A percentile compares a stretch with the other conserved stretches of the same genome.
These are phyloP conservation scores for Harlomillsia oculata DNA, from an alignment of 1,140 invertebrate genomes.

Conservation along the genomic window DNA sequence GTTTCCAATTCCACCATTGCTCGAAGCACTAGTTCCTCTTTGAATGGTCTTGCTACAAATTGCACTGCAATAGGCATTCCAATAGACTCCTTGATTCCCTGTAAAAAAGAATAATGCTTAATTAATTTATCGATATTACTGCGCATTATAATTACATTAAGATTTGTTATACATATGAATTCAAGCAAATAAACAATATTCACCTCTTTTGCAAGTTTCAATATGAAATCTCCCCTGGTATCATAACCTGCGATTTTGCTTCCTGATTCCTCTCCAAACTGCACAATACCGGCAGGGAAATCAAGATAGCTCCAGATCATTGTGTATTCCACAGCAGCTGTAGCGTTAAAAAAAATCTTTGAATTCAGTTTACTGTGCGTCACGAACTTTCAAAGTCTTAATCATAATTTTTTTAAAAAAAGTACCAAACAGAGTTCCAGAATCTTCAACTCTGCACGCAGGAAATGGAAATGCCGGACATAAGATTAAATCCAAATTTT, in stretches of 20 bases:
- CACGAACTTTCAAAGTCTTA: not conserved
- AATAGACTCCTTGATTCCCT: constrained; percentile 28
- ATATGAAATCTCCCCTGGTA: constrained; percentile 30
- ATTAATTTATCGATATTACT: constrained; percentile 26
- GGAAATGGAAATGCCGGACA: constrained; percentile 28
- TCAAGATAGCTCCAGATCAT: constrained; percentile 38
- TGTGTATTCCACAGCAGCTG: constrained; percentile 35
- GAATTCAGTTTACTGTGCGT: not conserved
- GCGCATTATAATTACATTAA: not conserved
- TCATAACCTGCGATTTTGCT: constrained; percentile 38
- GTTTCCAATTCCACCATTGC: constrained; percentile 37
- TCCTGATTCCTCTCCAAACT: constrained; percentile 38
- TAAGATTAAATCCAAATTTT: constrained; percentile 23
- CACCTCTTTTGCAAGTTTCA: constrained; percentile 37
- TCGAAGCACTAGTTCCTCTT: constrained; percentile 40
- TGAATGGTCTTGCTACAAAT: constrained; percentile 39
- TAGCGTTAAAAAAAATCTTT: not conserved
- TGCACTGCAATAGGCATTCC: constrained; percentile 42
- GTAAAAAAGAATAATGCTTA: not conserved
- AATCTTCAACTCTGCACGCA: constrained; percentile 16
- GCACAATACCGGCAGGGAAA: constrained; percentile 40
- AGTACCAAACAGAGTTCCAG: constrained; percentile 10
- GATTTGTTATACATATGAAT: not conserved
- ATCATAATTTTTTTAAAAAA: not conserved
- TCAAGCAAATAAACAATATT: not conserved